Percentiles rank a stretch among this genome's conserved stretches.
Evolutionary conservation across 2,113 vertebrate species (phyloP).

Genomic region (Vimba vimba): DNA sequence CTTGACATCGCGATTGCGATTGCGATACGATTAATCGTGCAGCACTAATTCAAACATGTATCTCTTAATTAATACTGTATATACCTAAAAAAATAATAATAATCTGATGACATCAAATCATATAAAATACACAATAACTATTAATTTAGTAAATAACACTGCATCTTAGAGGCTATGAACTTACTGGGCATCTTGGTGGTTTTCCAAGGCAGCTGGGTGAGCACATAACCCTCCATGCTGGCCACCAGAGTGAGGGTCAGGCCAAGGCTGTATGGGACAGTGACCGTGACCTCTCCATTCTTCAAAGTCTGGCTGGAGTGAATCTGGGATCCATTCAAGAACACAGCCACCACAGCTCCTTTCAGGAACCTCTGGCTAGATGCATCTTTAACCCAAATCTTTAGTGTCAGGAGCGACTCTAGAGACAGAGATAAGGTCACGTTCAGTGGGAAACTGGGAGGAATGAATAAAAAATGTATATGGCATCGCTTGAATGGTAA

Average conservation of each 20-base stretch:
- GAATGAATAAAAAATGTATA: neutral
- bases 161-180: slow-evolving; percentile 47
- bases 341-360: slow-evolving; percentile 84
- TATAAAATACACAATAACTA: neutral
- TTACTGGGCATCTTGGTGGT: slow-evolving; percentile 88
- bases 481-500: neutral
- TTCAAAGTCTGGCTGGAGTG: slow-evolving; percentile 78
- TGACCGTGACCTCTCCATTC: slow-evolving; percentile 83
- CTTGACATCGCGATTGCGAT: too few relatives aligned
- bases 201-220: slow-evolving; percentile 88
- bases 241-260: slow-evolving; percentile 85
- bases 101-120: neutral
- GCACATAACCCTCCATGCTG: slow-evolving; percentile 86
- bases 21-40: too few relatives aligned
- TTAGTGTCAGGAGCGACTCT: slow-evolving; percentile 85
- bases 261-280: slow-evolving; percentile 80
- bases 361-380: slow-evolving; percentile 84
- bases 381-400: slow-evolving; percentile 88
- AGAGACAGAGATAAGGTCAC: slow-evolving; percentile 11
- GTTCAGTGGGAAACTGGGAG: neutral
- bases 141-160: neutral
- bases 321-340: slow-evolving; percentile 85
- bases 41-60: too few relatives aligned
- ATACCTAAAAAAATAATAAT: neutral
- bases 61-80: neutral